These are phyloP conservation scores for Catharus fuscescens DNA, from an alignment of 2,113 vertebrate species.

Conservation along the genomic window DNA sequence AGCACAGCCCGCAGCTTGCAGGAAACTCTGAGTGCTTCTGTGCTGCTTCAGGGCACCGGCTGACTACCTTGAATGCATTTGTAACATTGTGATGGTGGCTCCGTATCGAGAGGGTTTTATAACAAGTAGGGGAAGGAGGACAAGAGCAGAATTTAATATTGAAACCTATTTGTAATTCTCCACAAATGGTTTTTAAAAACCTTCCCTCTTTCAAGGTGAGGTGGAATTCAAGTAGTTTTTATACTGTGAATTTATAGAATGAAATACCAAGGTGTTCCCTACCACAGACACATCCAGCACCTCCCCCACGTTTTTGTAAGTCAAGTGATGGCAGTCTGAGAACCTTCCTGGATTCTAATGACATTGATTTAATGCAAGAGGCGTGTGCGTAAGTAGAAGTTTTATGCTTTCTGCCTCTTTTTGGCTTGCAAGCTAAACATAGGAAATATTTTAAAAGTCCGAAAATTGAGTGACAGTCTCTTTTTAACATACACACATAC, in stretches of 20 bases:
- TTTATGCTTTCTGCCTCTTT: slow-evolving; percentile 29
- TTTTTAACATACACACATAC: neutral
- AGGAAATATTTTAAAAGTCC: neutral
- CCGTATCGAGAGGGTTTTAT: neutral
- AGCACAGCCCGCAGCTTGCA: neutral
- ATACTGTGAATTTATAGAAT: neutral
- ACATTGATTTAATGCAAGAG: neutral
- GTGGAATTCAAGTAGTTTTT: slow-evolving; percentile 45
- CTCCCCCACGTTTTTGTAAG: slow-evolving; percentile 9
- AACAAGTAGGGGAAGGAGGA: neutral
- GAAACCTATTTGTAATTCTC: slow-evolving; percentile 35
- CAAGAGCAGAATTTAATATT: neutral
- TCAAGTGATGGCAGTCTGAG: neutral
- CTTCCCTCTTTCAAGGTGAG: neutral
- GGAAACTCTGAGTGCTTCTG: slow-evolving; percentile 8
- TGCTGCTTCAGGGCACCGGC: neutral
- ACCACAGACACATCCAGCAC: neutral
- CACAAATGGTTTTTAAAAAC: neutral
- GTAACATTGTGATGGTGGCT: slow-evolving; percentile 11
- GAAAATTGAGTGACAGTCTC: neutral
- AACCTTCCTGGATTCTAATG: neutral
- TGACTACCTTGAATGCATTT: neutral
- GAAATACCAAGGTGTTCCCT: neutral
- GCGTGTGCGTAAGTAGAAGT: neutral
- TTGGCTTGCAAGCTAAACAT: slow-evolving; percentile 14